Conservation (phyloP, 2,888 invertebrate genomes). For the Cacoxenus indagator region DNA sequence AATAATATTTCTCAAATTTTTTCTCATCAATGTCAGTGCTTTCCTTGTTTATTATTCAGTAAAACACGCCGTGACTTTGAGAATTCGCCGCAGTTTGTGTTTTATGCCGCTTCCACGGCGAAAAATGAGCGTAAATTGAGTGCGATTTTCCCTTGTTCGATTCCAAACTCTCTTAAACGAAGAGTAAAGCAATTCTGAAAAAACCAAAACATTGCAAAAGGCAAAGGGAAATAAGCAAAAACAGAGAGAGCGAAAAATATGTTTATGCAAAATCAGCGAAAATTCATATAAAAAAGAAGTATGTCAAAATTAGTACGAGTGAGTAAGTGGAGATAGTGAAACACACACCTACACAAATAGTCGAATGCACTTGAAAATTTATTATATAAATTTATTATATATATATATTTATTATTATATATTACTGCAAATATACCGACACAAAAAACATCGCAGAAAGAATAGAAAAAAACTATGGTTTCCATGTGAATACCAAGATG, state of each 20-base stretch:
- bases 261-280: constrained; percentile 58
- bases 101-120: background rate
- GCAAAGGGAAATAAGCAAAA: constrained; percentile 26
- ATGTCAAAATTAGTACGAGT: constrained; percentile 58
- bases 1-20: no score
- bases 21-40: no score
- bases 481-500: constrained; percentile 53
- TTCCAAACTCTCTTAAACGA: no score
- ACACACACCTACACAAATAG: constrained; percentile 27
- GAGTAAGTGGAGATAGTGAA: constrained; percentile 39
- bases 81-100: background rate
- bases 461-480: constrained; percentile 37
- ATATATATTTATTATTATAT: no score
- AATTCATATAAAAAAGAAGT: constrained; percentile 47
- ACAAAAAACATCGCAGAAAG: background rate
- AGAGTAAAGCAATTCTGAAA: no score
- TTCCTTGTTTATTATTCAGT: no score
- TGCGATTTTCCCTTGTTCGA: background rate
- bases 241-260: constrained; percentile 44
- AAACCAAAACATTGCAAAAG: no score
- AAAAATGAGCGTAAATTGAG: background rate
- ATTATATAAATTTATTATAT: no score
- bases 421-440: background rate
- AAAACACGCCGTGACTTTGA: no score
- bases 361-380: constrained; percentile 45